Percentiles rank a stretch among this genome's conserved stretches.
phyloP scores from a whole-genome alignment of 2,113 vertebrate species.

The Phylloscopus trochiloides region DNA sequence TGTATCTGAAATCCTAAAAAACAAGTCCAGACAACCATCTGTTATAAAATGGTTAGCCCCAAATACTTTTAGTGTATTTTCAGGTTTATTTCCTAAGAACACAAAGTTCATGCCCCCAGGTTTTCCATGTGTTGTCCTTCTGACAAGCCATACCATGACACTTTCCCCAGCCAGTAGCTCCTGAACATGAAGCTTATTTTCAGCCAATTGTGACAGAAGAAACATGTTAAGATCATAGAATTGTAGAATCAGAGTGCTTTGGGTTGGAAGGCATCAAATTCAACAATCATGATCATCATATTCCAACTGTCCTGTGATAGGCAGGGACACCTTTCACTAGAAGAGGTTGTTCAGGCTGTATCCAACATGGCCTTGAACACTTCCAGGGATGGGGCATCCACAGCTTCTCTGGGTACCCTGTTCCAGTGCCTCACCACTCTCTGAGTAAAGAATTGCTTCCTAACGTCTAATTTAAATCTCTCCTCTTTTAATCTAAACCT shows the following conservation, averaged over 20 bases:
- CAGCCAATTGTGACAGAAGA: background rate
- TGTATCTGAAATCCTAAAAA: background rate
- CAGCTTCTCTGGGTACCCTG: background rate
- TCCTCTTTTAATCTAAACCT: background rate
- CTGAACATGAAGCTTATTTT: background rate
- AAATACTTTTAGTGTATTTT: background rate
- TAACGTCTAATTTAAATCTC: background rate
- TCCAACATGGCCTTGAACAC: background rate
- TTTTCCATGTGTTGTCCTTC: background rate
- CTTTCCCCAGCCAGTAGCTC: background rate
- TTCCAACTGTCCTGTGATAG: background rate
- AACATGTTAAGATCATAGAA: background rate
- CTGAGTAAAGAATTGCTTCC: background rate
- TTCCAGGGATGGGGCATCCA: background rate
- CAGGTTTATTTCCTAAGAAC: background rate
- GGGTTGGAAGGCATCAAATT: background rate
- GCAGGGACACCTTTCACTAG: background rate
- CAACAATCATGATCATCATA: background rate
- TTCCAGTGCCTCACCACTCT: background rate
- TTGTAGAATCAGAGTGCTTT: background rate
- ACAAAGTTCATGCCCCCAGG: background rate
- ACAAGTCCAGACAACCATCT: background rate
- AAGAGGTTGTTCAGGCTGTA: background rate
- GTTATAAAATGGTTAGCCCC: background rate
- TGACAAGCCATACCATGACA: background rate